Conservation (phyloP, 2,113 vertebrate species). For the Rhizomys pruinosus region DNA sequence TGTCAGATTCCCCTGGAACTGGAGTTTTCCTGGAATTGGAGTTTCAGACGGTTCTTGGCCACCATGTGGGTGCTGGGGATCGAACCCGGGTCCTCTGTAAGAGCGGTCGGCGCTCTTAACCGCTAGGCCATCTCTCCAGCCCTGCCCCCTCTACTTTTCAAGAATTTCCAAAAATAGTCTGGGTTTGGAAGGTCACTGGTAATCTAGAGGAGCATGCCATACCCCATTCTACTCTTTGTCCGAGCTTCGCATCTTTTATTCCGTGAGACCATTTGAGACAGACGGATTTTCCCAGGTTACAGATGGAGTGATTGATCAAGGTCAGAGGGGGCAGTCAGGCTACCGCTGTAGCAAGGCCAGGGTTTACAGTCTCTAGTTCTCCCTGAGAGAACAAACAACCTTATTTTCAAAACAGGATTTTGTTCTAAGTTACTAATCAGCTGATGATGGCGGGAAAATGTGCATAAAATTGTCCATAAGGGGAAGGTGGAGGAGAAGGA, state of each 20-base stretch:
- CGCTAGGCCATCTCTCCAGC: no score
- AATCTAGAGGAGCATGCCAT: not conserved
- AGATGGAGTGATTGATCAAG: not conserved
- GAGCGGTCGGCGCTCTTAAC: no score
- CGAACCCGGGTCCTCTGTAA: no score
- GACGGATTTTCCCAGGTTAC: not conserved
- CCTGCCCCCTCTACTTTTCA: not conserved
- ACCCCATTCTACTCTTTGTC: not conserved
- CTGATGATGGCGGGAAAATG: not conserved
- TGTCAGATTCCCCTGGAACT: no score
- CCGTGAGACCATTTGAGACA: not conserved
- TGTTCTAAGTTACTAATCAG: not conserved
- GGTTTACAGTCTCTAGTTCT: not conserved
- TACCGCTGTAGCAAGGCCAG: not conserved
- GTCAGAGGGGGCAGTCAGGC: not conserved
- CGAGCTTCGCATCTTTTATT: not conserved
- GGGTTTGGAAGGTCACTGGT: not conserved
- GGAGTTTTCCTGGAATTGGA: no score
- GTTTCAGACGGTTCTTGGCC: no score
- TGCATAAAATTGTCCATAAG: not conserved
- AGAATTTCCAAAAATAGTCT: not conserved
- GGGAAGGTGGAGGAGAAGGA: conserved; percentile 3
- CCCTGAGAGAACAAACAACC: not conserved
- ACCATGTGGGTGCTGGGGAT: no score
- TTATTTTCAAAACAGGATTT: not conserved